These are phyloP conservation scores for Mnemiopsis leidyi DNA, from an alignment of 37 sponge, comb jelly and placozoan genomes.

Conservation along the genomic window DNA sequence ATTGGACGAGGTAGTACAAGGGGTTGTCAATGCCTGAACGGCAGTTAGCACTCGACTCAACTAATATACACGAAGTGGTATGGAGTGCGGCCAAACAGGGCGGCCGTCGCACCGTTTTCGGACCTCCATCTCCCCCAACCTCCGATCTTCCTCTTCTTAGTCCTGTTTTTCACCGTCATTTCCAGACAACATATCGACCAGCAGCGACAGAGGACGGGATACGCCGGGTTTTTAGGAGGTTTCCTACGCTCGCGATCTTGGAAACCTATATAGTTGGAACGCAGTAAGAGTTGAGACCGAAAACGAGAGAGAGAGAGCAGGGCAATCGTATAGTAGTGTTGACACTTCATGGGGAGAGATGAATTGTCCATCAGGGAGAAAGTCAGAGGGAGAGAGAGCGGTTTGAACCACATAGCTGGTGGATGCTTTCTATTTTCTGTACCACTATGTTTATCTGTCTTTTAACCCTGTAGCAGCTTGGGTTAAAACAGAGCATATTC, in stretches of 20 bases:
- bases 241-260: background rate
- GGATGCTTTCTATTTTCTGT: background rate
- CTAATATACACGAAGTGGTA: background rate
- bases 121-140: background rate
- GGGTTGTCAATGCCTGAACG: conserved; percentile 23
- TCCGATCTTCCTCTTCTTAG: background rate
- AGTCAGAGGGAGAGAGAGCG: too few relatives aligned
- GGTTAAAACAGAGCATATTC: background rate
- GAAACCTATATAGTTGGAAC: background rate
- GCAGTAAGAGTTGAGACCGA: background rate
- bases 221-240: background rate
- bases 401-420: too few relatives aligned
- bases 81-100: background rate
- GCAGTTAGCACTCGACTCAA: conserved; percentile 29
- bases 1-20: background rate
- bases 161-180: background rate
- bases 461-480: background rate
- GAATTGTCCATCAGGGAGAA: background rate
- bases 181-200: too few relatives aligned
- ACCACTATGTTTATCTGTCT: background rate
- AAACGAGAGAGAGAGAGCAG: background rate
- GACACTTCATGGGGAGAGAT: background rate
- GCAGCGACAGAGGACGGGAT: too few relatives aligned
- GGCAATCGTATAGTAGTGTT: background rate
- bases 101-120: background rate